phyloP scores from a whole-genome alignment of 1,140 invertebrate species.

The Hypothenemus hampei region DNA sequence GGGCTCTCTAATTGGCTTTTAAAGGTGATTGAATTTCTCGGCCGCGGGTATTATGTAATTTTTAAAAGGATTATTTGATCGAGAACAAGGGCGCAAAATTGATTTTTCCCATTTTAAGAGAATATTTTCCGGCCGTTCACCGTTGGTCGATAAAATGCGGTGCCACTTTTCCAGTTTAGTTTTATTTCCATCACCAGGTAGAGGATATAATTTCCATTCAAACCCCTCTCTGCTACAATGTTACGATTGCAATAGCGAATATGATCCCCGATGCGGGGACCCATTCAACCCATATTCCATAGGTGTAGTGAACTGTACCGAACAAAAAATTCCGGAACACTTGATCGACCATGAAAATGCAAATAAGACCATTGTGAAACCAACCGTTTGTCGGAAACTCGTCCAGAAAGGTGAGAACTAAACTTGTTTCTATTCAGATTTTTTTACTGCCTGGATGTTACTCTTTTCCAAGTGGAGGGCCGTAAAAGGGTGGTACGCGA shows the following conservation, averaged over 20 bases:
- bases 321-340: constrained; percentile 65
- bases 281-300: constrained; percentile 77
- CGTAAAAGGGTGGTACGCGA: constrained; percentile 60
- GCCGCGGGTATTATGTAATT: not conserved
- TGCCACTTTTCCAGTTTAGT: not conserved
- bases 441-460: not conserved
- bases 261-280: constrained; percentile 78
- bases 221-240: constrained; percentile 46
- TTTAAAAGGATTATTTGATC: not conserved
- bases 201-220: not conserved
- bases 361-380: constrained; percentile 46
- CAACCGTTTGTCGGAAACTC: constrained; percentile 73
- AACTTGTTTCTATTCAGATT: not conserved
- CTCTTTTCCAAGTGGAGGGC: not conserved
- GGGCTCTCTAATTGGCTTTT: not conserved
- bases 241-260: constrained; percentile 82
- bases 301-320: constrained; percentile 75
- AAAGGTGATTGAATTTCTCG: not conserved
- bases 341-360: constrained; percentile 46
- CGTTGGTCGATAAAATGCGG: not conserved
- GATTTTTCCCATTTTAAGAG: not conserved
- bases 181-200: not conserved
- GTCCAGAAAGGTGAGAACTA: constrained; percentile 60
- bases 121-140: not conserved
- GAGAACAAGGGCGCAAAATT: not conserved